Conservation (phyloP, 2,113 vertebrate species). For the Panthera uncia region DNA sequence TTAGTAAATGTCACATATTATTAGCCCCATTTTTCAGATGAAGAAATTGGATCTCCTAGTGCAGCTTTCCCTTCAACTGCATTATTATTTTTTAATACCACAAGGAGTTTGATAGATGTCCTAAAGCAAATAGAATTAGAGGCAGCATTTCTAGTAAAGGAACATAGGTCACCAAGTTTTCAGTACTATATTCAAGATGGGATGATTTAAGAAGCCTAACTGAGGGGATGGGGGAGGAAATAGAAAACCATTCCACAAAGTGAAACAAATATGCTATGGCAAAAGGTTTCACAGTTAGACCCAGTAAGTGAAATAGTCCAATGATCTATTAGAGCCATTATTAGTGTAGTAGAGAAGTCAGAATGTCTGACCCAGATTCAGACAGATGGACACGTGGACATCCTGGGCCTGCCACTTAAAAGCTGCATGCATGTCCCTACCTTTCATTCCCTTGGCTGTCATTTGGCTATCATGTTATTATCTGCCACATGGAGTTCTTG, state of each 20-base stretch:
- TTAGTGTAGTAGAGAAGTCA: background rate
- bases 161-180: background rate
- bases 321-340: background rate
- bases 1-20: slow-evolving; percentile 52
- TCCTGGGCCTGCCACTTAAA: accelerated
- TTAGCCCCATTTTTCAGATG: slow-evolving; percentile 65
- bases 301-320: background rate
- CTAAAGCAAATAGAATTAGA: slow-evolving; percentile 32
- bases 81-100: slow-evolving; percentile 66
- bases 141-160: background rate
- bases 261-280: background rate
- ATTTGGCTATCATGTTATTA: background rate
- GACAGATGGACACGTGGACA: background rate
- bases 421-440: background rate
- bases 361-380: background rate
- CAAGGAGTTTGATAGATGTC: slow-evolving; percentile 61
- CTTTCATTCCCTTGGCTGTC: background rate
- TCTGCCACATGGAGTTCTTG: background rate
- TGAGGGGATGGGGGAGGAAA: background rate
- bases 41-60: slow-evolving; percentile 46
- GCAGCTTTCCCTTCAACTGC: slow-evolving; percentile 19
- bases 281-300: background rate
- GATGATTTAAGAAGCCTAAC: background rate
- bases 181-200: background rate
- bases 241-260: background rate